Percentiles rank a stretch among this genome's conserved stretches.
Evolutionary conservation across 1,140 invertebrate genomes (phyloP).

Genomic region (Leptinotarsa lineolata): DNA sequence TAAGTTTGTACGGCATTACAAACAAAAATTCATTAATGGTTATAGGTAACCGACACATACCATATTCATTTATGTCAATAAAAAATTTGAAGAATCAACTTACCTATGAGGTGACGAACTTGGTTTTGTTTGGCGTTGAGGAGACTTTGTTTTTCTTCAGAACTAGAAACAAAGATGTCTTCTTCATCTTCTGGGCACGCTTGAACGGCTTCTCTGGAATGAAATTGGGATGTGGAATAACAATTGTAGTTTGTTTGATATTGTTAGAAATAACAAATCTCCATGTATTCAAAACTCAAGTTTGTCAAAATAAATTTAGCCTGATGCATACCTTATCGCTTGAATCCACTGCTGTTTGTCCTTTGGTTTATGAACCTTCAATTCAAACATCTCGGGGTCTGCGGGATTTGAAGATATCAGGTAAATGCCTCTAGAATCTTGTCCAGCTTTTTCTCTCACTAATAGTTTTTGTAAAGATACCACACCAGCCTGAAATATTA

Average conservation of each 20-base stretch:
- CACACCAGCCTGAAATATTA: conserved; percentile 73
- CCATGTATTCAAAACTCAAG: background rate
- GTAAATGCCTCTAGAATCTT: conserved; percentile 86
- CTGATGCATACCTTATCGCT: conserved; percentile 66
- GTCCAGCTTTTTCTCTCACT: conserved; percentile 89
- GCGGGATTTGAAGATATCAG: conserved; percentile 84
- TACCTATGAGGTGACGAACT: conserved; percentile 73
- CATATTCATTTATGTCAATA: too few species aligned
- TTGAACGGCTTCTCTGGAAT: conserved; percentile 66
- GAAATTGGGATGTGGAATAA: background rate
- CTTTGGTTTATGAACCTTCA: conserved; percentile 85
- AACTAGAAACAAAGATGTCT: conserved; percentile 63
- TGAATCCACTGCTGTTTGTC: conserved; percentile 89
- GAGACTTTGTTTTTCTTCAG: conserved; percentile 72
- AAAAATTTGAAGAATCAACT: conserved; percentile 39
- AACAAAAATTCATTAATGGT: too few species aligned
- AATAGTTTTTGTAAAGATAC: conserved; percentile 88
- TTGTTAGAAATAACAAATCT: background rate
- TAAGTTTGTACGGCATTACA: too few species aligned
- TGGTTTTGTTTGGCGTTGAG: conserved; percentile 74
- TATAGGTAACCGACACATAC: too few species aligned
- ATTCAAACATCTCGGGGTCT: conserved; percentile 94
- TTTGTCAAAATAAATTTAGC: too few species aligned
- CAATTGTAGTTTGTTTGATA: too few species aligned
- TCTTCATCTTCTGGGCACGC: conserved; percentile 70